Base-by-base conservation (phyloP, 1,140 invertebrate species). In the Plodia interpunctella region DNA sequence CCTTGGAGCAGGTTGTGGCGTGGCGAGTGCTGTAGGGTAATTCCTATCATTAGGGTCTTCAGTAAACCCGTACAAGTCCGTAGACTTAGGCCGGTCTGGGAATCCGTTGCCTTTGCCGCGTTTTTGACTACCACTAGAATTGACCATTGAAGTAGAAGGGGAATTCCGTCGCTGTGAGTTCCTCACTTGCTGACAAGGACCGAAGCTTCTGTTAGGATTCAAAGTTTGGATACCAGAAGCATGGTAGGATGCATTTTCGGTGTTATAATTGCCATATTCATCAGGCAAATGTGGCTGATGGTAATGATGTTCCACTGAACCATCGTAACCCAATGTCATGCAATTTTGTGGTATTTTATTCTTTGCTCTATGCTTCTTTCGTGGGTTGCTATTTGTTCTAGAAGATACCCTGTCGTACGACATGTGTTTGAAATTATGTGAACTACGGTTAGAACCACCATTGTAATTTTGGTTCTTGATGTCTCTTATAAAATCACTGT, bases 51-150 rank as follows among this genome's bases (percentile, higher is more conserved):
- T 89, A 5, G 91, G 90, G 50, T 91, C 91, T 30, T 90, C 87
- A 3, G 91, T 88, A 65, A 91, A 92, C 62, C 91, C 91, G 61
- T 91, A 91, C 35, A 91, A 65, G 65, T 92, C 91, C 28, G 91
- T 91, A 10, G 90, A 91, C 65, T 92, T 92, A 0, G 89, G 88
- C 52, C 90, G 79, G 21, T 89, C 87, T 4, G 88, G 84, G 57
- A 84, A 87, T 0, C 73, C 67, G 18, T 80, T 85, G 11, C 67
- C 75, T 57, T 90, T 90, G 5, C 88, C 85, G 5, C 88, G 77
- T 57, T 90, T 90, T 58, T 90, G 87, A 61, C 87, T 89, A 5
- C 88, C 88, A 57, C 87, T 89, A 5, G 87, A 88, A 59, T 87
- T 90, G 0, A 83, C 76, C 68, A 87, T 78, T 0, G 87, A 85